Conservation (phyloP, 2,113 vertebrate genomes). For the Salvelinus alpinus region DNA sequence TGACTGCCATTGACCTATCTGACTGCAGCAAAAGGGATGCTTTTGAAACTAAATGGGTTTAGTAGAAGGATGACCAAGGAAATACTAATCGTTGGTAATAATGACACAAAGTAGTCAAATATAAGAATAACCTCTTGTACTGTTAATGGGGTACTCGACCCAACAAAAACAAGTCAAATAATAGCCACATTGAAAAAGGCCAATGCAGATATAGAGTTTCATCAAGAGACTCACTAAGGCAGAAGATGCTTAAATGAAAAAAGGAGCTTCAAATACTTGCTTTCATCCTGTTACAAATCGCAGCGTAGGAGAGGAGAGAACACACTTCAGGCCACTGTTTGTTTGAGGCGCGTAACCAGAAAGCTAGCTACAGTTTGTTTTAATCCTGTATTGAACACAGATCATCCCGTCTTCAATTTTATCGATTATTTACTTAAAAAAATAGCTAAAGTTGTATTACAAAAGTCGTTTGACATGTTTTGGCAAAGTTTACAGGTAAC, state of each 20-base stretch:
- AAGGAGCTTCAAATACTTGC: neutral
- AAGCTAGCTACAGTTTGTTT: too few species aligned
- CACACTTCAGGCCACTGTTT: too few species aligned
- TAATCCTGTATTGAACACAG: too few species aligned
- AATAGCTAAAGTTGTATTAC: too few species aligned
- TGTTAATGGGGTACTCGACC: conserved; percentile 29
- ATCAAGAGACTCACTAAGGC: too few species aligned
- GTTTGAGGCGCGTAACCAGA: too few species aligned
- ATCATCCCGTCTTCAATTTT: too few species aligned
- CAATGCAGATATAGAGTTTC: conserved; percentile 7
- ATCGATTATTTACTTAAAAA: too few species aligned
- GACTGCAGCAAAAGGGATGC: too few species aligned
- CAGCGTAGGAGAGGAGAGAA: neutral
- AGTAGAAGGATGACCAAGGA: neutral
- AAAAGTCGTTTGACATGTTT: too few species aligned
- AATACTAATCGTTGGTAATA: conserved; percentile 8
- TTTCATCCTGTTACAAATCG: conserved; percentile 8
- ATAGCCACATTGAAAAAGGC: conserved; percentile 31
- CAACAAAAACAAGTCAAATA: conserved; percentile 21
- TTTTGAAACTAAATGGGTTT: neutral
- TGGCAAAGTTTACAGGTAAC: too few species aligned
- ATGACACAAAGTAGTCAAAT: neutral
- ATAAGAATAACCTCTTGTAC: neutral
- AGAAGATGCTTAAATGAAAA: conserved; percentile 9
- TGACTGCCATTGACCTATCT: too few species aligned